These are phyloP conservation scores for Oreochromis aureus DNA, from an alignment of 2,113 vertebrate species.

Conservation along the genomic window DNA sequence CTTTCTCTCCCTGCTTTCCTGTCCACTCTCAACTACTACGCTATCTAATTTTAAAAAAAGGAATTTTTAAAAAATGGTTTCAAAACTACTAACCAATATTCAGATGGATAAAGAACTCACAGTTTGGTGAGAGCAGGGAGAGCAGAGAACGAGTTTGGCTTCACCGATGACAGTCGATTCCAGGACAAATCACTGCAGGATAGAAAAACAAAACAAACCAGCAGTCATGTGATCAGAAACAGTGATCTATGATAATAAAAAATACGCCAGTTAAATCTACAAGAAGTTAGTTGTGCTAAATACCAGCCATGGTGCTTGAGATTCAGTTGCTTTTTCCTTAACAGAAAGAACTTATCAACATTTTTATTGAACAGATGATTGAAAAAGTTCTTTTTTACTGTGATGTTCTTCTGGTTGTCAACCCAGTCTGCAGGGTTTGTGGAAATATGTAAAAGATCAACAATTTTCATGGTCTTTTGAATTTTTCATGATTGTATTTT, in stretches of 20 bases:
- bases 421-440: neutral
- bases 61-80: neutral
- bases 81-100: neutral
- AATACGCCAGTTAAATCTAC: neutral
- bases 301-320: neutral
- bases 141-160: conserved; percentile 80
- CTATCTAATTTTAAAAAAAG: neutral
- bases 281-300: neutral
- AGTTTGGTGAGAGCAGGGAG: conserved; percentile 86
- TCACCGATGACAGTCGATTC: conserved; percentile 83
- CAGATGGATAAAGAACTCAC: conserved; percentile 69
- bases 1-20: neutral
- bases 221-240: neutral
- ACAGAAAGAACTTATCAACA: neutral
- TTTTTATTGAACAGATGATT: neutral
- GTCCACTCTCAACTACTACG: neutral
- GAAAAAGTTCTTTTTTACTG: neutral
- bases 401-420: neutral
- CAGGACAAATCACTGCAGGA: conserved; percentile 83
- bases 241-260: neutral
- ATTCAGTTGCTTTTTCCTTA: neutral
- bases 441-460: neutral
- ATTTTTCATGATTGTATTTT: neutral
- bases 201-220: neutral
- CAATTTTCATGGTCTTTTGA: neutral